A percentile compares a stretch with the other conserved stretches of the same genome.
Evolutionary conservation across 2,888 invertebrate genomes (phyloP).

Genomic region (Nephrotoma appendiculata): DNA sequence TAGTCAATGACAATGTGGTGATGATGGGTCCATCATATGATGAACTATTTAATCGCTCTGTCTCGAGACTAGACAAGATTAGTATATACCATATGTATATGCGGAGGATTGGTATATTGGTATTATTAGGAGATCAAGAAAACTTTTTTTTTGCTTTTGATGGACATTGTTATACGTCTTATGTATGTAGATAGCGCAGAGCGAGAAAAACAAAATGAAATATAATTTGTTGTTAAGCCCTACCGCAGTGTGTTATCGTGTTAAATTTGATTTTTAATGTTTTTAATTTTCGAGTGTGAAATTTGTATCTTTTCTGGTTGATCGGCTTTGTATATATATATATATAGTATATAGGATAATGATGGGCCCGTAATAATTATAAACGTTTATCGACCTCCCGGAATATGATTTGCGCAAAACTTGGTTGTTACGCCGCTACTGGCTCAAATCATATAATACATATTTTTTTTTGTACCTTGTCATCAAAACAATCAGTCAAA

Average conservation of each 20-base stretch:
- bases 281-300: background rate
- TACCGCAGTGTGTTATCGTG: background rate
- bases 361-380: background rate
- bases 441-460: background rate
- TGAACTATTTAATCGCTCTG: background rate
- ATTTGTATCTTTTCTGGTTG: background rate
- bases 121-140: background rate
- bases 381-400: background rate
- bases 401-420: background rate
- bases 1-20: background rate
- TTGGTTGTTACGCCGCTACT: background rate
- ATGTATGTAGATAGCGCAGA: background rate
- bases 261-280: background rate
- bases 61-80: background rate
- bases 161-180: background rate
- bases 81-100: background rate
- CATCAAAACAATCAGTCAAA: background rate
- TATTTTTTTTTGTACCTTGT: background rate
- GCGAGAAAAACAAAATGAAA: background rate
- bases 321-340: background rate
- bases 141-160: background rate
- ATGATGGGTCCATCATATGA: background rate
- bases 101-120: background rate
- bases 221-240: background rate
- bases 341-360: background rate